Percentiles rank a stretch among this genome's conserved stretches.
phyloP scores from a whole-genome alignment of 2,888 invertebrate species.

The Epinotia bilunana region DNA sequence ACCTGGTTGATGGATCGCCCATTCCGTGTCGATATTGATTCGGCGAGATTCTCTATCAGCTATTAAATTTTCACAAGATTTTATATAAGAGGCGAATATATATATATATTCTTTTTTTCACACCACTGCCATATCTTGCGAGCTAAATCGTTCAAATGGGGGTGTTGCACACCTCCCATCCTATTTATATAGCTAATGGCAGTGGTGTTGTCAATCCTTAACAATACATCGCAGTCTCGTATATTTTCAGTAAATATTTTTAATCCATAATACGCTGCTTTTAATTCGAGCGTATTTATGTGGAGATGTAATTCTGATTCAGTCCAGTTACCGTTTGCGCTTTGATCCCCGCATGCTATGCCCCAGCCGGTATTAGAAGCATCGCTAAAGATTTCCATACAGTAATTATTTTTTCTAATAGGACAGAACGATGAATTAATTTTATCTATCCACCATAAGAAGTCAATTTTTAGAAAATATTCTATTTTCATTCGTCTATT shows the following conservation, averaged over 20 bases:
- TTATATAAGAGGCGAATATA: constrained; percentile 16
- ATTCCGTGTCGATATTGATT: constrained; percentile 28
- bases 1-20: constrained; percentile 30
- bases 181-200: constrained; percentile 15
- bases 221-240: constrained; percentile 1
- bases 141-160: constrained; percentile 14
- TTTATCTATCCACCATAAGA: constrained; percentile 38
- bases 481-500: constrained; percentile 10
- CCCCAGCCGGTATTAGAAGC: constrained; percentile 13
- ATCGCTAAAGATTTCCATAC: constrained; percentile 41
- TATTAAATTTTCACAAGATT: constrained; percentile 1
- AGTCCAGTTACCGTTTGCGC: constrained; percentile 5
- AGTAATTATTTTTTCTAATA: constrained; percentile 23
- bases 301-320: neutral
- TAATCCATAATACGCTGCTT: constrained; percentile 13
- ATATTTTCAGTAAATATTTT: neutral
- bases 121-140: constrained; percentile 24
- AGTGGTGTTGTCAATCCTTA: constrained; percentile 15
- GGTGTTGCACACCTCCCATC: constrained; percentile 8
- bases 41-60: constrained; percentile 2
- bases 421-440: constrained; percentile 14
- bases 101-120: constrained; percentile 2
- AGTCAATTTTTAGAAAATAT: constrained; percentile 8
- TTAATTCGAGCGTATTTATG: constrained; percentile 14
- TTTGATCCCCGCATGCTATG: constrained; percentile 2